A percentile compares a stretch with the other conserved stretches of the same genome.
phyloP scores from a whole-genome alignment of 2,797 vertebrate species.

The Geotrypetes seraphini region DNA sequence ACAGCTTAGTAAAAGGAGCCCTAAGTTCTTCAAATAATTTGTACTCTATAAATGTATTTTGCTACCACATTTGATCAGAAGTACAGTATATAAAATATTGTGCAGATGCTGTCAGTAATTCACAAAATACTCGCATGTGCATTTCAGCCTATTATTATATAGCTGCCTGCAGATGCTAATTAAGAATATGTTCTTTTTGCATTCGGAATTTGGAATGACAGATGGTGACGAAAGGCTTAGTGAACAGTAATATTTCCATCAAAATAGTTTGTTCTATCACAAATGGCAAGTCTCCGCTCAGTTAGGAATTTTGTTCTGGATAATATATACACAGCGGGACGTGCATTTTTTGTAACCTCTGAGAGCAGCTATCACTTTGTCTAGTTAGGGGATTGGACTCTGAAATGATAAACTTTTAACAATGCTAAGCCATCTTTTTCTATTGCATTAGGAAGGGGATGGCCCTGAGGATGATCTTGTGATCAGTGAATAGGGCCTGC shows the following conservation, averaged over 20 bases:
- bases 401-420: no score
- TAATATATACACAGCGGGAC: conserved; percentile 45
- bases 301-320: conserved; percentile 55
- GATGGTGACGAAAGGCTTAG: conserved; percentile 54
- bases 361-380: no score
- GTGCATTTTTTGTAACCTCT: conserved; percentile 29
- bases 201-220: conserved; percentile 64
- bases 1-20: no score
- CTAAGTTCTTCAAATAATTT: no score
- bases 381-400: no score
- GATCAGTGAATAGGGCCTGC: no score
- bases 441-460: not conserved
- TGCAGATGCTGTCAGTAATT: conserved; percentile 49
- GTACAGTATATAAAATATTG: conserved; percentile 34
- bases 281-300: conserved; percentile 47
- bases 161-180: conserved; percentile 62
- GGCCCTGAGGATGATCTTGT: not conserved
- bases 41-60: no score
- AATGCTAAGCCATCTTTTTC: not conserved
- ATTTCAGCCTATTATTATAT: conserved; percentile 49
- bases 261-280: conserved; percentile 63
- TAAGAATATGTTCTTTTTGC: conserved; percentile 58
- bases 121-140: conserved; percentile 53
- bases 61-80: no score
- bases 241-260: conserved; percentile 60